phyloP scores from a whole-genome alignment of 2,797 vertebrate species.

The Cuniculus paca region DNA sequence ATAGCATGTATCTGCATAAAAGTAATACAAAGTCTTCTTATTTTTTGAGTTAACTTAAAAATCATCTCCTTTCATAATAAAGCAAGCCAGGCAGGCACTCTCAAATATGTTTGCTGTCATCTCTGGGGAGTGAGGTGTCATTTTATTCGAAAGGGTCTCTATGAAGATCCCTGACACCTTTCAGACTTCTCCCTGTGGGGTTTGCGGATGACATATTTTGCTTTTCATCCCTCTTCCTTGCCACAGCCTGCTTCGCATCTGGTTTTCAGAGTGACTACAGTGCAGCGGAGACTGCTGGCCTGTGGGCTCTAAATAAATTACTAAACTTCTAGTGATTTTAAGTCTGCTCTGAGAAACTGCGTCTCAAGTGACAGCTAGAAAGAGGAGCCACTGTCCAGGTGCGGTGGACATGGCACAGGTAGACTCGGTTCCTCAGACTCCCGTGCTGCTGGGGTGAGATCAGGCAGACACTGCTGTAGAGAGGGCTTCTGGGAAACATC shows the following conservation, averaged over 20 bases:
- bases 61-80: neutral
- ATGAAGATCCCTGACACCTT: neutral
- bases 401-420: neutral
- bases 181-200: neutral
- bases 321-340: neutral
- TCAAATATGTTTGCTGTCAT: neutral
- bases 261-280: neutral
- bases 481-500: neutral
- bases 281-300: neutral
- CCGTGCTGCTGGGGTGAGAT: neutral
- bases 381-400: neutral
- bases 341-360: neutral
- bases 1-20: neutral
- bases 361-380: neutral
- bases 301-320: neutral
- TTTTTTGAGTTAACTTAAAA: slow-evolving; percentile 47
- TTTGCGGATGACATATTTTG: slow-evolving; percentile 9
- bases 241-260: neutral
- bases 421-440: neutral
- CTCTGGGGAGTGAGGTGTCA: neutral
- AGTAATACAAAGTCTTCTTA: neutral
- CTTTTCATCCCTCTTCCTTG: accelerated
- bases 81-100: neutral
- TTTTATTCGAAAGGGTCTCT: slow-evolving; percentile 34
- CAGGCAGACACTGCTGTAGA: neutral